Conservation (phyloP, 2,797 vertebrate genomes). For the Otolemur crassicaudatus region DNA sequence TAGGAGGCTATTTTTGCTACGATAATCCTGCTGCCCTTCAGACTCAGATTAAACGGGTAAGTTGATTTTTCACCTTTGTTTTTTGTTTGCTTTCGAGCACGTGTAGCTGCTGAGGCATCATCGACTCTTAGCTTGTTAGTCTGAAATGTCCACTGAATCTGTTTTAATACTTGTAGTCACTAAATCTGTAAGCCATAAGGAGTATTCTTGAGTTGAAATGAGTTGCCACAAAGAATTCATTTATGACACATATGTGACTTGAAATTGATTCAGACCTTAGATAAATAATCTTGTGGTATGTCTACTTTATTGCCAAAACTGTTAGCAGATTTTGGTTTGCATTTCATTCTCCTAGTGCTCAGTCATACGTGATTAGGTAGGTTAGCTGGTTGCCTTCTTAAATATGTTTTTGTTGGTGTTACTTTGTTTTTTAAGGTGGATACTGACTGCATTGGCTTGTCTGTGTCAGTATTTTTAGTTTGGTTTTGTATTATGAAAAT, state of each 20-base stretch:
- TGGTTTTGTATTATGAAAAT: constrained; percentile 43
- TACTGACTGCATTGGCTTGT: not conserved
- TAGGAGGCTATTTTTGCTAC: constrained; percentile 99
- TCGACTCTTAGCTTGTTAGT: not conserved
- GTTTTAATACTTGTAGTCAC: not conserved
- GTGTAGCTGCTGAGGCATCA: not conserved
- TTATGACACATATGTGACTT: not conserved
- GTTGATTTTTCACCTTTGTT: constrained; percentile 47
- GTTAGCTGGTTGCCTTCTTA: not conserved
- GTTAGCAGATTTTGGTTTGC: constrained; percentile 12
- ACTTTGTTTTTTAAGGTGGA: not conserved
- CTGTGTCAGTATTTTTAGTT: not conserved
- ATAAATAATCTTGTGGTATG: not conserved
- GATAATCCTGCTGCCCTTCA: constrained; percentile 97
- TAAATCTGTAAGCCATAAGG: not conserved
- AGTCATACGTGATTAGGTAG: not conserved
- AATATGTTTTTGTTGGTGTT: not conserved
- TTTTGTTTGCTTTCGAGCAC: not conserved
- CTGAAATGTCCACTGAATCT: not conserved
- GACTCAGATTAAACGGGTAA: constrained; percentile 91
- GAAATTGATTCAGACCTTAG: not conserved
- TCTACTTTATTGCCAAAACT: not conserved
- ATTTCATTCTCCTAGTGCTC: not conserved
- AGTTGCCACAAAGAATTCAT: not conserved
- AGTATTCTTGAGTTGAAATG: not conserved